phyloP scores from a whole-genome alignment of 1,140 invertebrate genomes.

The Drosophila kurseongensis region DNA sequence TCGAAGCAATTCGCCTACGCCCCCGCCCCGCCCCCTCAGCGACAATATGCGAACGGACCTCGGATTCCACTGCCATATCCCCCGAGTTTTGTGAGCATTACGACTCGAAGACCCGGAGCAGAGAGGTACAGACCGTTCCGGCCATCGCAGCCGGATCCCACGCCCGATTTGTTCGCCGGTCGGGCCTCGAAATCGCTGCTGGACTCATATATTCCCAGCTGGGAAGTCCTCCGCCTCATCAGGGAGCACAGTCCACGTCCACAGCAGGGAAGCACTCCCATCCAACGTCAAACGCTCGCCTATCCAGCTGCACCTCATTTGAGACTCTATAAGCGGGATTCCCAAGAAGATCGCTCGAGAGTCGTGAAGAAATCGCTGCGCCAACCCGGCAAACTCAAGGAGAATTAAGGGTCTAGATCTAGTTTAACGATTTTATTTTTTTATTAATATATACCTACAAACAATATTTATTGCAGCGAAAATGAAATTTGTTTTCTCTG shows the following conservation, averaged over 20 bases:
- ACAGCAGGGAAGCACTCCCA: slow-evolving; percentile 4
- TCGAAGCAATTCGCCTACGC: slow-evolving; percentile 75
- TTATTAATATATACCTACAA: neutral
- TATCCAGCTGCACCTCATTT: slow-evolving; percentile 54
- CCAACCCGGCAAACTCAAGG: slow-evolving; percentile 5
- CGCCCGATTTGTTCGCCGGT: slow-evolving; percentile 69
- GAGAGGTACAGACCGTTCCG: slow-evolving; percentile 42
- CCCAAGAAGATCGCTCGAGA: slow-evolving; percentile 6
- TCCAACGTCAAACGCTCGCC: slow-evolving; percentile 60
- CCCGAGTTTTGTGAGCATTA: slow-evolving; percentile 76
- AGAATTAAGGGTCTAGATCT: neutral
- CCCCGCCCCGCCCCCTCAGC: slow-evolving; percentile 27
- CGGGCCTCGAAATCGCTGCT: slow-evolving; percentile 69
- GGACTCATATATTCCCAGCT: slow-evolving; percentile 82
- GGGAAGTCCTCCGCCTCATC: slow-evolving; percentile 64
- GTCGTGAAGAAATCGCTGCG: slow-evolving; percentile 54
- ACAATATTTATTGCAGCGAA: slow-evolving; percentile 39
- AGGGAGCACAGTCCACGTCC: slow-evolving; percentile 41
- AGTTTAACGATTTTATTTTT: slow-evolving; percentile 18
- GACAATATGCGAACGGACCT: slow-evolving; percentile 52
- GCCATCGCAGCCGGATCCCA: slow-evolving; percentile 61
- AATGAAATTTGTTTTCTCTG: neutral
- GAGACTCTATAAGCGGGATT: slow-evolving; percentile 60
- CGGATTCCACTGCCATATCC: slow-evolving; percentile 73
- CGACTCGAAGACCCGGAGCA: slow-evolving; percentile 49